Conservation (phyloP, 2,888 invertebrate species). For the Prosapia bicincta region DNA sequence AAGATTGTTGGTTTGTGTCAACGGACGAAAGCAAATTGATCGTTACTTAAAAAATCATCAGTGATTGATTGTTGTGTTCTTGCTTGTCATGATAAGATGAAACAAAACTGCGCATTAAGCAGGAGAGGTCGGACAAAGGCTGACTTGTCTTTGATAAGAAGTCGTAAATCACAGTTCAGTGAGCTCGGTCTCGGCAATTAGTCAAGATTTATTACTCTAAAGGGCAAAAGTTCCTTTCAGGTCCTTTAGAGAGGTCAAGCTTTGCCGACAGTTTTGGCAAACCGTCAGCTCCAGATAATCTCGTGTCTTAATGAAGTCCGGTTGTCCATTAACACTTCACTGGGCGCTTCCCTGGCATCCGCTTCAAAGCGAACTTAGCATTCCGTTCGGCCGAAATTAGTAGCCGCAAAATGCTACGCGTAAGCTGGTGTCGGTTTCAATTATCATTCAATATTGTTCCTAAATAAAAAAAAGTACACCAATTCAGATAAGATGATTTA, state of each 20-base stretch:
- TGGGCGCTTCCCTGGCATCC: background rate
- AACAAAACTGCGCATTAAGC: background rate
- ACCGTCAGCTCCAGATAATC: background rate
- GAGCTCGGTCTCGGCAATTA: background rate
- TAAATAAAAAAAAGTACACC: too few relatives aligned
- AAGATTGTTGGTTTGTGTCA: background rate
- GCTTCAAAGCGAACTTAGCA: background rate
- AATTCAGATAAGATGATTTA: too few relatives aligned
- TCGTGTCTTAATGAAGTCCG: background rate
- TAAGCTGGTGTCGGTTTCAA: background rate
- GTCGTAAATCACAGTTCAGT: background rate
- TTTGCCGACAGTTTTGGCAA: background rate
- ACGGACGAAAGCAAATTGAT: background rate
- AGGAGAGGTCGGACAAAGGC: background rate
- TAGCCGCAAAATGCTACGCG: background rate
- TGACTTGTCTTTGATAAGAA: background rate
- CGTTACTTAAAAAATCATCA: background rate
- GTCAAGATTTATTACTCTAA: conserved; percentile 2
- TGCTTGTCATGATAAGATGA: background rate
- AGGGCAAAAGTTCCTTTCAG: background rate
- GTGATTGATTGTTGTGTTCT: background rate
- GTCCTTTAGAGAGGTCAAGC: background rate
- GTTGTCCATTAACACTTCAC: background rate
- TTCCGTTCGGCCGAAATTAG: background rate
- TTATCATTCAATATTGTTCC: too few relatives aligned